phyloP scores from a whole-genome alignment of 1,140 invertebrate species.

The Carcinoscorpius rotundicauda region DNA sequence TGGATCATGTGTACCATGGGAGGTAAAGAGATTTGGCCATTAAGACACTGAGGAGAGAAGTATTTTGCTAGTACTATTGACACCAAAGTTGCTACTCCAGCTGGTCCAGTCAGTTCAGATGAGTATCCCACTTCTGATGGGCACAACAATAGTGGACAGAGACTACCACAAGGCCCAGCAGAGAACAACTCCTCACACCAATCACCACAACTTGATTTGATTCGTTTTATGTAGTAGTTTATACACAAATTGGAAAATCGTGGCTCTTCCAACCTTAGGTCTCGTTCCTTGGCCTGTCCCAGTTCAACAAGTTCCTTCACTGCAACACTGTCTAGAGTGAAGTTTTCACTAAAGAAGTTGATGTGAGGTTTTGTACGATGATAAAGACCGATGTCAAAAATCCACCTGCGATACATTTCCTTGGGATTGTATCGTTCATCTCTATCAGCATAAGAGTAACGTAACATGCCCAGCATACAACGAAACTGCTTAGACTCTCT shows the following conservation, averaged over 20 bases:
- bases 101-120: slow-evolving; percentile 4
- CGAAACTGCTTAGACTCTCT: slow-evolving; percentile 10
- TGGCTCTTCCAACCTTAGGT: slow-evolving; percentile 9
- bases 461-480: slow-evolving; percentile 8
- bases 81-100: slow-evolving; percentile 4
- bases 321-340: slow-evolving; percentile 1
- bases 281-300: slow-evolving; percentile 11
- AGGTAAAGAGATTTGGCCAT: background rate
- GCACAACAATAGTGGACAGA: slow-evolving; percentile 14
- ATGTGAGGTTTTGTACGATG: background rate
- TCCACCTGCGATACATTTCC: slow-evolving; percentile 9
- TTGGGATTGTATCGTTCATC: slow-evolving; percentile 9
- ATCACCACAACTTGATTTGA: no score
- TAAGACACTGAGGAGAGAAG: background rate
- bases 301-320: slow-evolving; percentile 3
- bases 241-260: background rate
- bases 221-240: no score
- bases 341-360: background rate
- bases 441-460: slow-evolving; percentile 4
- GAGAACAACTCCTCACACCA: slow-evolving; percentile 6
- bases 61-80: slow-evolving; percentile 3
- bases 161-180: slow-evolving; percentile 1
- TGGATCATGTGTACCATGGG: background rate
- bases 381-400: slow-evolving; percentile 16
- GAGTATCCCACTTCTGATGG: background rate